Conservation (phyloP, 1,140 invertebrate genomes). For the Lamellibrachia luymesi region DNA sequence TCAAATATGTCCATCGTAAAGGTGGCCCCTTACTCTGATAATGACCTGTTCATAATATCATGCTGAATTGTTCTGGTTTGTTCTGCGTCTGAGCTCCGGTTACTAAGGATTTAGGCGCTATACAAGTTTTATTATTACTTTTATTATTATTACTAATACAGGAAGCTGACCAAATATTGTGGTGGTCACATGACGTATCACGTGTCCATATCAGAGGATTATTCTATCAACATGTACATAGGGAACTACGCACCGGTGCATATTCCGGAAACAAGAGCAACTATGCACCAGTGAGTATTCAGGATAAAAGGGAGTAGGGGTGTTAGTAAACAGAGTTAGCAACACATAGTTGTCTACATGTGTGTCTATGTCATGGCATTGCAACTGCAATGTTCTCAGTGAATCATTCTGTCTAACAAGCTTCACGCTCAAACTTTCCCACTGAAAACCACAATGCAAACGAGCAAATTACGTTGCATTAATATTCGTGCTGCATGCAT, state of each 20-base stretch:
- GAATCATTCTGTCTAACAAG: neutral
- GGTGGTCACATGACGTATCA: no score
- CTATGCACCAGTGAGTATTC: neutral
- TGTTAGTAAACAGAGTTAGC: neutral
- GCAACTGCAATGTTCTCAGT: neutral
- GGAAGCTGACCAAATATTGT: no score
- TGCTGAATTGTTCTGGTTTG: no score
- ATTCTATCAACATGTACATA: neutral
- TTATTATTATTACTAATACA: no score
- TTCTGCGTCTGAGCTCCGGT: no score
- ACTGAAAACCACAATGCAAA: slow-evolving; percentile 5
- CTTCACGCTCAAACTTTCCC: neutral
- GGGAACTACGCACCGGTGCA: neutral
- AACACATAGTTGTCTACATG: neutral
- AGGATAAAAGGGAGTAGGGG: neutral
- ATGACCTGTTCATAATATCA: no score
- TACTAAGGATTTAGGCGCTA: no score
- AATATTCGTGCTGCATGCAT: neutral
- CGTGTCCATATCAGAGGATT: neutral
- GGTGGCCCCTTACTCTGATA: no score
- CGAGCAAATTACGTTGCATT: neutral
- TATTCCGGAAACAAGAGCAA: neutral
- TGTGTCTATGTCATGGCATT: neutral
- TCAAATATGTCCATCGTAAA: no score
- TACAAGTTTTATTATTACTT: no score